Evolutionary conservation across 2,113 vertebrate genomes (phyloP).

Genomic region (Cacatua alba): DNA sequence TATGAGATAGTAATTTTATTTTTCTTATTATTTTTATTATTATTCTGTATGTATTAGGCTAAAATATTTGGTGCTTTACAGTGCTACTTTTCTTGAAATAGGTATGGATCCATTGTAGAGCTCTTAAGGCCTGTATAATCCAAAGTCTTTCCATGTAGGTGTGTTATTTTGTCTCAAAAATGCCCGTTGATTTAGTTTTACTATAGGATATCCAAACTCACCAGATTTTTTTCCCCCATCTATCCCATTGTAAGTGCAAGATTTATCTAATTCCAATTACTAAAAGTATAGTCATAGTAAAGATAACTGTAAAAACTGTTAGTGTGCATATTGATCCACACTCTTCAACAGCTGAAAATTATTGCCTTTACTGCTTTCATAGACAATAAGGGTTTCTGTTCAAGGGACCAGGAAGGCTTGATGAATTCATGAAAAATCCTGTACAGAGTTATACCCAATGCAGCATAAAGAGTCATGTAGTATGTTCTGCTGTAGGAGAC

Average conservation of each 20-base stretch:
- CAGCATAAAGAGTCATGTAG: not conserved
- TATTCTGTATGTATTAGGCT: not conserved
- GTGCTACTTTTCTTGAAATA: not conserved
- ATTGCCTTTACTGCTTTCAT: not conserved
- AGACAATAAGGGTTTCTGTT: not conserved
- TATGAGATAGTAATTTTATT: not conserved
- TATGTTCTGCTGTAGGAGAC: not conserved
- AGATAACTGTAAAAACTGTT: not conserved
- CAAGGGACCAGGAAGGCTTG: not conserved
- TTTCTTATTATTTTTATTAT: not conserved
- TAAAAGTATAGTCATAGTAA: not conserved
- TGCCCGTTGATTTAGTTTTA: not conserved
- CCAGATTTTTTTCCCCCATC: not conserved
- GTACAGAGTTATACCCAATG: not conserved
- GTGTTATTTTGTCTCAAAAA: not conserved
- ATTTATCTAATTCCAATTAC: not conserved
- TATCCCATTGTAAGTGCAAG: not conserved
- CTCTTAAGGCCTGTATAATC: not conserved
- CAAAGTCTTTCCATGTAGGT: not conserved
- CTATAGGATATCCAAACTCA: not conserved
- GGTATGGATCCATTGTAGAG: not conserved
- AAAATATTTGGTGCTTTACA: not conserved
- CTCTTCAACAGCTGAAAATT: not conserved
- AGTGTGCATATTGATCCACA: not conserved
- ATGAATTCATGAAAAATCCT: not conserved